Conservation (phyloP, 2,797 vertebrate genomes). For the Synaphobranchus kaupii region DNA sequence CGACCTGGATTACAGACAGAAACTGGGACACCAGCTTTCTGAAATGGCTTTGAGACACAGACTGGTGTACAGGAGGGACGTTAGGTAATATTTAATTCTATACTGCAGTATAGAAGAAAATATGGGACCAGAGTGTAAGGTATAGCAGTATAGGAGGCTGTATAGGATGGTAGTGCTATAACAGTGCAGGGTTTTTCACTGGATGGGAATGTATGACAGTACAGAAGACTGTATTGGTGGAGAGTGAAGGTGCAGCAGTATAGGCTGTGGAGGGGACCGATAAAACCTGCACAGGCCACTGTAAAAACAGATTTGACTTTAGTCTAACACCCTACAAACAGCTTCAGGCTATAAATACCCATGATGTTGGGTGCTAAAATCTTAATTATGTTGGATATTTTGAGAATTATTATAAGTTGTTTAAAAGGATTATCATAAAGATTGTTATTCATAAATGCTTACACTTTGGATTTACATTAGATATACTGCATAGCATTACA, state of each 20-base stretch:
- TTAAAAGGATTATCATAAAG: too few relatives aligned
- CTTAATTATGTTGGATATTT: too few relatives aligned
- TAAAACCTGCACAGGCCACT: neutral
- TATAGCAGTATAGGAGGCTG: neutral
- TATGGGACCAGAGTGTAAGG: neutral
- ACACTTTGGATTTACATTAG: too few relatives aligned
- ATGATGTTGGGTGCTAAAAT: too few relatives aligned
- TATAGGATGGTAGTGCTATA: neutral
- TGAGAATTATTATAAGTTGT: too few relatives aligned
- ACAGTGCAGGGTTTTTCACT: neutral
- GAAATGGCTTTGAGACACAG: conserved; percentile 27
- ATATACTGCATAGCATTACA: neutral
- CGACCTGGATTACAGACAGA: conserved; percentile 64
- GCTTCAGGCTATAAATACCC: neutral
- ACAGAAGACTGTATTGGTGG: neutral
- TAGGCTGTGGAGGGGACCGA: neutral
- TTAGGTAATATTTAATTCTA: too few relatives aligned
- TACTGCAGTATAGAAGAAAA: neutral
- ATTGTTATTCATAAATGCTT: too few relatives aligned
- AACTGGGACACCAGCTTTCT: conserved; percentile 58
- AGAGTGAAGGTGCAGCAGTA: neutral
- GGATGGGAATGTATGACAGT: neutral
- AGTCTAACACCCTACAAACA: neutral
- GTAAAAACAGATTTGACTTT: neutral
- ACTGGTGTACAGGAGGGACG: neutral